Evolutionary conservation across 2,797 vertebrate genomes (phyloP).

Genomic region (Acrossocheilus wenchowensis): DNA sequence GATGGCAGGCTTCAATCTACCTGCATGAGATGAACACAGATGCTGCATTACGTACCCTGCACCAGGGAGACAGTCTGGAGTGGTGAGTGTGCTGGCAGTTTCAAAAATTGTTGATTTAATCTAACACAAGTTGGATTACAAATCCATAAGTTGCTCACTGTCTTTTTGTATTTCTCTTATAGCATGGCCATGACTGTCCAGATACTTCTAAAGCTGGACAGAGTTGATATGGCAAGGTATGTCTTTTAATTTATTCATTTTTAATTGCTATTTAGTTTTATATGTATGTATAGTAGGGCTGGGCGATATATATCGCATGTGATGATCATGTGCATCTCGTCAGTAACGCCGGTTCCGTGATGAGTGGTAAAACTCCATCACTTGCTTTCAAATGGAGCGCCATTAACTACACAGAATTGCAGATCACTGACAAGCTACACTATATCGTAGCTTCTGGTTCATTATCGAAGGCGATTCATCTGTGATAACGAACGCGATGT

Average conservation of each 20-base stretch:
- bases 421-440: too few species aligned
- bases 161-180: conserved; percentile 21
- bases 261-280: background rate
- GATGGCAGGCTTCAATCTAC: conserved; percentile 93
- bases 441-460: too few species aligned
- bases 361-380: too few species aligned
- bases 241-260: background rate
- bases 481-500: too few species aligned
- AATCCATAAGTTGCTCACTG: background rate
- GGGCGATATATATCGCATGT: too few species aligned
- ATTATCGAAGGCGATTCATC: too few species aligned
- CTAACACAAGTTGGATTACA: background rate
- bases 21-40: conserved; percentile 88
- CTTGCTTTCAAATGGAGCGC: too few species aligned
- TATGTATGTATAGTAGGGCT: background rate
- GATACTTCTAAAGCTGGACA: conserved; percentile 90
- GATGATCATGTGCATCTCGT: too few species aligned
- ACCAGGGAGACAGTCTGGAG: conserved; percentile 94
- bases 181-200: conserved; percentile 95
- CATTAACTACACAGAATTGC: too few species aligned
- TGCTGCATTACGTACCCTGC: conserved; percentile 86
- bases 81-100: conserved; percentile 77
- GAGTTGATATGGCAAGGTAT: conserved; percentile 93
- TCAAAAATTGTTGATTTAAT: background rate
- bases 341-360: too few species aligned